Evolutionary conservation across 1,140 invertebrate genomes (phyloP), one percentile per base, ranked within the genome.

Genomic region (Mamestra configurata): DNA sequence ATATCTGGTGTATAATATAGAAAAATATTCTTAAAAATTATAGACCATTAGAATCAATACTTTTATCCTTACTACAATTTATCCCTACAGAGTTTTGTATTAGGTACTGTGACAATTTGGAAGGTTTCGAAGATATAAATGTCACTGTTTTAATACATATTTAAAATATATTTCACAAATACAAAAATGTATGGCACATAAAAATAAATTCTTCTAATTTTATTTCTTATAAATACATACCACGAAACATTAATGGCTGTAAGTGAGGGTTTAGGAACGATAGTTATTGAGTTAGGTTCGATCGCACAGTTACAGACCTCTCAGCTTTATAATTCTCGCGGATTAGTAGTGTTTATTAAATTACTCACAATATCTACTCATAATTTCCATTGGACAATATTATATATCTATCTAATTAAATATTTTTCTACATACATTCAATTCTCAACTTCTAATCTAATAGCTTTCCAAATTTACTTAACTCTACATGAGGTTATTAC

Each of bases 111-210:
- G 22, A 46, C 11, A 37, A 1, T 15, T 22, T 43, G 37, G 37
- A 22, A 64, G 31, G 31, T 7, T 37, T 46, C 1, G 10, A 24
- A 68, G 40, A 68, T 46, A n/a, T 61, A 15, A 46, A 40, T 43
- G 20, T 46, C 64, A 49, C 40, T 43, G 43, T 22, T 68, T 13
- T 20, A 15, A 49, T 15, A 37, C 4, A 15, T 7, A 13, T 64
- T 15, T 20, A 11, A 37, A 40, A 40, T 64, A 37, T 35, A 64
- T 40, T 64, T 64, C 18, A 64, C 10, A 13, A 64, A 46, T 66
- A 51, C 43, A 79, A 22, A 66, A 53, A 64, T 51, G 68, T 84
- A 84, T 86, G 83, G 85, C 82, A 84, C 81, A 80, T 43, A 77
- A 79, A 84, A 80, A 75, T 82, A 83, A 84, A 80, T 82, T 79